These are phyloP conservation scores for Prosapia bicincta DNA, from an alignment of 2,888 invertebrate genomes.

Conservation along the genomic window DNA sequence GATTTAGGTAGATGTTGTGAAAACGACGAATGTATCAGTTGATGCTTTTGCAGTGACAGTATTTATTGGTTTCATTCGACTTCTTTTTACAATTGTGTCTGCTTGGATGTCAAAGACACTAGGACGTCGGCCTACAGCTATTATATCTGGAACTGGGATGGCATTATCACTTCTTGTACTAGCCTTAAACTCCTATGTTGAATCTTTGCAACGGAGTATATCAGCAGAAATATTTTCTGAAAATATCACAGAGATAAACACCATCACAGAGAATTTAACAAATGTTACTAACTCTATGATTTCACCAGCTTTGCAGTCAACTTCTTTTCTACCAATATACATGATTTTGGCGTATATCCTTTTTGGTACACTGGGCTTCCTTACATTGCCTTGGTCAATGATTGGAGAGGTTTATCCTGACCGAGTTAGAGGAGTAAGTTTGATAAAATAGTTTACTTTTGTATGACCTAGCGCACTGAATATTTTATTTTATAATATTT, in stretches of 20 bases:
- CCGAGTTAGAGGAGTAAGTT: slow-evolving; percentile 48
- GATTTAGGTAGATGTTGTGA: slow-evolving; percentile 47
- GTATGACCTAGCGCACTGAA: too few relatives aligned
- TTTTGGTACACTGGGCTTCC: slow-evolving; percentile 52
- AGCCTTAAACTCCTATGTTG: slow-evolving; percentile 25
- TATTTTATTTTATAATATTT: too few relatives aligned
- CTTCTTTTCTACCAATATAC: slow-evolving; percentile 35
- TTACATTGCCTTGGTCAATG: slow-evolving; percentile 56
- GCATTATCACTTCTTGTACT: slow-evolving; percentile 48
- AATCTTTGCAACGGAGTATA: not conserved
- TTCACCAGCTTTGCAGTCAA: not conserved
- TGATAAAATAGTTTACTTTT: too few relatives aligned
- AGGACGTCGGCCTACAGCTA: slow-evolving; percentile 36
- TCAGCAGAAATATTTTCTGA: not conserved
- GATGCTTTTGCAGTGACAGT: slow-evolving; percentile 38
- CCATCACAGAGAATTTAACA: not conserved
- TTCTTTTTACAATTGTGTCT: slow-evolving; percentile 36
- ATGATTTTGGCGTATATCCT: slow-evolving; percentile 41
- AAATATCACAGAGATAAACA: not conserved
- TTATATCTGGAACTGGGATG: slow-evolving; percentile 55
- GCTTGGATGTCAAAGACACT: slow-evolving; percentile 35
- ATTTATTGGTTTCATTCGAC: slow-evolving; percentile 36
- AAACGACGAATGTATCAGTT: slow-evolving; percentile 36
- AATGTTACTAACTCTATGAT: not conserved
- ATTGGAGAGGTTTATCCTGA: slow-evolving; percentile 54